Conservation (phyloP, 2,888 invertebrate species). For the Chymomyza caudatula region DNA sequence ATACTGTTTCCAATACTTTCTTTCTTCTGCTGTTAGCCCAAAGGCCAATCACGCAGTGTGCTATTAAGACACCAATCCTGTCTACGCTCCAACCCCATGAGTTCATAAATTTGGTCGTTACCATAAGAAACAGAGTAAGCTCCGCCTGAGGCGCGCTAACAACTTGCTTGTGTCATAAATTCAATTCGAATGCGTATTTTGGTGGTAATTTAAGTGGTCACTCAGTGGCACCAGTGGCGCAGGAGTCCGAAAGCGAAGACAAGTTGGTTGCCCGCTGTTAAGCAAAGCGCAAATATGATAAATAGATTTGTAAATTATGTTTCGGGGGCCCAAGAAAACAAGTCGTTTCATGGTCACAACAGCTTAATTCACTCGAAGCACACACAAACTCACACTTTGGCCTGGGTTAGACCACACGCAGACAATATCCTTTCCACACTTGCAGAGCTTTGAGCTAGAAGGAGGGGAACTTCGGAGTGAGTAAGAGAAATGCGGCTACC, state of each 20-base stretch:
- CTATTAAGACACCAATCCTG: not conserved
- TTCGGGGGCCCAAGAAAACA: constrained; percentile 33
- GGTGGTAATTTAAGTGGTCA: constrained; percentile 72
- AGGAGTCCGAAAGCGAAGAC: not conserved
- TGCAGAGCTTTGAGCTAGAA: no score
- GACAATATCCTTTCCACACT: constrained; percentile 58
- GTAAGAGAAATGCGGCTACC: not conserved
- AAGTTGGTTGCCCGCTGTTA: constrained; percentile 30
- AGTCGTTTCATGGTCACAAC: constrained; percentile 14
- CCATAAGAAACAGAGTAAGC: constrained; percentile 50
- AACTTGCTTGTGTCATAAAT: constrained; percentile 63
- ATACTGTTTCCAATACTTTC: no score
- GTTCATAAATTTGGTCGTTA: constrained; percentile 59
- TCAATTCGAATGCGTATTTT: constrained; percentile 68
- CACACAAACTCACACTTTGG: not conserved
- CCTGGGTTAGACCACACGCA: constrained; percentile 32
- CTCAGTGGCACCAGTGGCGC: constrained; percentile 24
- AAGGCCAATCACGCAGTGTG: no score
- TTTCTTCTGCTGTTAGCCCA: no score
- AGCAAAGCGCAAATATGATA: constrained; percentile 66
- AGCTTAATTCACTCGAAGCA: constrained; percentile 49
- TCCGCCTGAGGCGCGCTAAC: constrained; percentile 24
- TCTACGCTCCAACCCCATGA: constrained; percentile 39
- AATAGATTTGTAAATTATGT: constrained; percentile 72
- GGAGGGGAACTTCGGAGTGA: not conserved